Evolutionary conservation across 2,888 invertebrate species (phyloP), one percentile per base, ranked within the genome.

Genomic region (Diplolepis rosae): DNA sequence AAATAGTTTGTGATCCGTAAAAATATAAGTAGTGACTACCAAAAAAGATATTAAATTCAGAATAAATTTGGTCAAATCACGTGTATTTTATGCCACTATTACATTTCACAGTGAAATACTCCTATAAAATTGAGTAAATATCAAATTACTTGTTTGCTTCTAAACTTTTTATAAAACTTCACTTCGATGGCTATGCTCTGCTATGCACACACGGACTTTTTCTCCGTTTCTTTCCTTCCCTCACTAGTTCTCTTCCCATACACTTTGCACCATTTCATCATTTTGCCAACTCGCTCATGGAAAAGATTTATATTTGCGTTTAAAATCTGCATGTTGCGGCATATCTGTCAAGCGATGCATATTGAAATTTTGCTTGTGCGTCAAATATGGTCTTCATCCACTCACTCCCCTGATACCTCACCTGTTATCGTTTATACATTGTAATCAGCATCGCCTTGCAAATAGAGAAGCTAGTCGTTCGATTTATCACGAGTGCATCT

Each of bases 241-340:
- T 1, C 51, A 11, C 28, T 11, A 39, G 15, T 35, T 24, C 7
- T 15, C 48, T 5, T 0, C 18, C 39, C 27, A 24, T 7, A 18
- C 11, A 11, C 30, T 54, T 3, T 3, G 54, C 56, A 27, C 67
- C 45, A 45, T 67, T 69, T 52, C 24, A 69, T 56, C 54, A 65
- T 71, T 39, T 66, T 35, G 48, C 42, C 66, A 50, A 18, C 7
- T 50, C 72, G 45, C 45, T 66, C 45, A 28, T 39, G 30, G 51
- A 67, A 28, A 75, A 77, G 78, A 82, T 82, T 82, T 76, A 75
- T 80, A 82, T 84, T 83, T 84, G 80, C 79, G 82, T 83, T 82
- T 79, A 77, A 83, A 83, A 84, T 78, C 75, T 74, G 75, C 61
- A 72, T 67, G 77, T 66, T 73, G 71, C 69, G 73, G 71, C 83